phyloP scores from a whole-genome alignment of 64 coral and sea anemone genomes.

The Orbicella faveolata region DNA sequence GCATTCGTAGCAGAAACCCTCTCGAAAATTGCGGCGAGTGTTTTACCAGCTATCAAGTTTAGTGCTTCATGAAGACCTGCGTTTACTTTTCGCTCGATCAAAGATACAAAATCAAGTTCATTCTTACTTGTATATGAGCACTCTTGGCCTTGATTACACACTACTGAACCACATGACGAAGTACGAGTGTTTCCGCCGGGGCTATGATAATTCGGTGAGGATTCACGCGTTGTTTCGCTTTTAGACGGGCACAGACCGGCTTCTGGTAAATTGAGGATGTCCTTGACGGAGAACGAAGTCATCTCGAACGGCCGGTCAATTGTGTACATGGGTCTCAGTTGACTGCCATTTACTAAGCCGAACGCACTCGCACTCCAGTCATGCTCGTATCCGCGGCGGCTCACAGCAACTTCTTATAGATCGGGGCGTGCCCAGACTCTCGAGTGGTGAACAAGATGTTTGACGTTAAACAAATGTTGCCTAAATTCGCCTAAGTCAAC shows the following conservation, averaged over 20 bases:
- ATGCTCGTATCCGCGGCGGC: slow-evolving; percentile 63
- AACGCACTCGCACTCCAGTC: slow-evolving; percentile 71
- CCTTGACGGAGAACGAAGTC: slow-evolving; percentile 99
- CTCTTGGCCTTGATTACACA: slow-evolving; percentile 88
- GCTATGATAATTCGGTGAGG: slow-evolving; percentile 61
- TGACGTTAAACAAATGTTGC: slow-evolving; percentile 99
- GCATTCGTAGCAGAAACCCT: not conserved
- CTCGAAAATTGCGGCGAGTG: not conserved
- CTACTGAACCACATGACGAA: slow-evolving; percentile 70
- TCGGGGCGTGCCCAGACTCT: slow-evolving; percentile 89
- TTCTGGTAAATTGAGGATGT: slow-evolving; percentile 92
- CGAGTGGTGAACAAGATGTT: slow-evolving; percentile 97
- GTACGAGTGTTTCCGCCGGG: slow-evolving; percentile 80
- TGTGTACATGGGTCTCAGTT: slow-evolving; percentile 97
- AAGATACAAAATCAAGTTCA: slow-evolving; percentile 96
- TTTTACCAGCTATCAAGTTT: slow-evolving; percentile 59
- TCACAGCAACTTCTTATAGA: slow-evolving; percentile 71
- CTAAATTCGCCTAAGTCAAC: slow-evolving; percentile 90
- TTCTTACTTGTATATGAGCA: slow-evolving; percentile 91
- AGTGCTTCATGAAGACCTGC: slow-evolving; percentile 57
- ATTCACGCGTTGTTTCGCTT: slow-evolving; percentile 67
- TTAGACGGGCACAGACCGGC: slow-evolving; percentile 53
- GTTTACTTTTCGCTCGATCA: slow-evolving; percentile 86
- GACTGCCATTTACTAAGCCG: slow-evolving; percentile 73
- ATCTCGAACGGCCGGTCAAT: slow-evolving; percentile 70